Conservation (phyloP, 1,140 invertebrate species). For the Antheraea pernyi region DNA sequence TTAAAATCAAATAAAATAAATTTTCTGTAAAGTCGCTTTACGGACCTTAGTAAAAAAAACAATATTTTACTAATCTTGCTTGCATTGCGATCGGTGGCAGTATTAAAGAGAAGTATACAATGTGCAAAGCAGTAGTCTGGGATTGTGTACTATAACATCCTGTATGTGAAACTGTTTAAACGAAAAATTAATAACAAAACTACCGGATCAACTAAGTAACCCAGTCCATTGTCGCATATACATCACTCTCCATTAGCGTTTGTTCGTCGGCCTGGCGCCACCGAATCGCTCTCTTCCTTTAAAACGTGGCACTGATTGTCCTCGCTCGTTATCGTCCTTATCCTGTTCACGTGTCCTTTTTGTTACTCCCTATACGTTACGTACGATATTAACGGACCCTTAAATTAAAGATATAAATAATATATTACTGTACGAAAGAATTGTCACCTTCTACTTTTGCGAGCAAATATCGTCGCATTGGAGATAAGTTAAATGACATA, state of each 20-base stretch:
- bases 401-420: background rate
- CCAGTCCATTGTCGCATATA: slow-evolving; percentile 1
- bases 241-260: slow-evolving; percentile 1
- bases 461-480: too few species aligned
- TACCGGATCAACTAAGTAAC: slow-evolving; percentile 1
- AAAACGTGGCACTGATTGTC: slow-evolving; percentile 50
- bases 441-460: too few species aligned
- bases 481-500: too few species aligned
- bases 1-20: too few species aligned
- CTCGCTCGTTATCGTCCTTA: slow-evolving; percentile 43
- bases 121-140: too few species aligned
- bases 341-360: slow-evolving; percentile 22
- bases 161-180: background rate
- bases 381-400: background rate
- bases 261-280: slow-evolving; percentile 46
- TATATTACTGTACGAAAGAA: too few species aligned
- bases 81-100: too few species aligned
- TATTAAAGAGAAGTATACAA: too few species aligned
- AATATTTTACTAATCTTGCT: too few species aligned
- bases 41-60: too few species aligned
- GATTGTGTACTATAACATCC: background rate
- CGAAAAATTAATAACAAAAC: background rate
- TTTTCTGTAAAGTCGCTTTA: too few species aligned
- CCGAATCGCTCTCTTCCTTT: slow-evolving; percentile 55
- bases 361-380: background rate